Evolutionary conservation across 92 coral and sea anemone genomes (phyloP), one percentile per base, ranked within the genome.

Genomic region (Epizoanthus scotinus): DNA sequence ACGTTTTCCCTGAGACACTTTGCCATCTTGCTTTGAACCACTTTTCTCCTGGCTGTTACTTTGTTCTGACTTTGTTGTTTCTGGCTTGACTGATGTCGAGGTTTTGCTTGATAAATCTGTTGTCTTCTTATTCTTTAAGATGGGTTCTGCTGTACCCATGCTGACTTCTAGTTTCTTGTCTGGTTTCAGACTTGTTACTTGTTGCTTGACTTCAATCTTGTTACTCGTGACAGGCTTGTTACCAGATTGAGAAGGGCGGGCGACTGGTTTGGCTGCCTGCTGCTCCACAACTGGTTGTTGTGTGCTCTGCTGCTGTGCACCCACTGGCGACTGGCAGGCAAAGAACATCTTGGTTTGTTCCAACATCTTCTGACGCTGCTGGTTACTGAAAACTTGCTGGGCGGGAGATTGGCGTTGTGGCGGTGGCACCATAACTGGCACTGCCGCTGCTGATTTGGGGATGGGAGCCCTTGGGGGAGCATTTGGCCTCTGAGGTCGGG

Each of bases 361-460:
- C 84, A 96, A 28, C 99, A 96, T 96, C 78, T 90, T 90, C 70
- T 96, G 98, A 60, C 88, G 98, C 67, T 96, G 98, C 81, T 91
- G 89, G 54, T 72, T 71, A 83, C 91, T 88, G 69, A 96, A 96
- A 74, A 89, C 90, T 34, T 82, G 83, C 69, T 85, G 86, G 58
- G 70, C 72, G 3, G 83, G 82, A 53, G 80, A 65, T 31, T 77
- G 77, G 73, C 80, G 91, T 26, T 81, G 88, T 28, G 87, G 77
- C 15, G 75, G 65, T 26, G 78, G 89, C 53, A 89, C 85, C 64
- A 86, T 86, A 78, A 81, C 70, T 25, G 78, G 90, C 40, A 83
- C 22, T 36, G 78, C 73, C 28, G 81, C 84, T 81, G 88, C 25
- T 85, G 96, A 60, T 90, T 88, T 59, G 73, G 86, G 72, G 74